Conservation (phyloP, 2,113 vertebrate genomes). For the Copsychus sechellarum region DNA sequence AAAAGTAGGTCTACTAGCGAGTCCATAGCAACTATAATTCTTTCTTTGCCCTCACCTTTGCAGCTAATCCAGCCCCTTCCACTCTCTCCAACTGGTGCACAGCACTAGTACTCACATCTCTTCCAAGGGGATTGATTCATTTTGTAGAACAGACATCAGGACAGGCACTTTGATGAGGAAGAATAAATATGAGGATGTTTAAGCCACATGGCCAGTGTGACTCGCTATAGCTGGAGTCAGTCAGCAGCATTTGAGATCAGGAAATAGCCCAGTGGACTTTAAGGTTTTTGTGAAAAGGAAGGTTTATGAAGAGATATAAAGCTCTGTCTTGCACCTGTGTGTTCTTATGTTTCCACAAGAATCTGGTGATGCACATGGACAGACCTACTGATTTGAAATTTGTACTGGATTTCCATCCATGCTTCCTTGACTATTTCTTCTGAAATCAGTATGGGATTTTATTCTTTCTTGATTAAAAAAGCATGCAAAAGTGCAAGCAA, state of each 20-base stretch:
- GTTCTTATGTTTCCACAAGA: not conserved
- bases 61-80: not conserved
- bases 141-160: not conserved
- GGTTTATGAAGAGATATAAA: not conserved
- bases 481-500: fast-evolving
- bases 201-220: not conserved
- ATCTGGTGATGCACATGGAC: not conserved
- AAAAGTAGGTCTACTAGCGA: not conserved
- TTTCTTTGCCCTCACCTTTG: not conserved
- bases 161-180: not conserved
- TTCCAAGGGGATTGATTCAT: not conserved
- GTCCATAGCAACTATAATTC: not conserved
- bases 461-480: not conserved
- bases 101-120: not conserved
- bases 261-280: not conserved
- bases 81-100: fast-evolving
- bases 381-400: not conserved
- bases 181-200: not conserved
- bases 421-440: not conserved
- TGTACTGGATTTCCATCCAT: not conserved
- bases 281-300: not conserved
- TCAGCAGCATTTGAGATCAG: not conserved
- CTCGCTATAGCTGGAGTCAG: not conserved
- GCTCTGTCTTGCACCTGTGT: not conserved
- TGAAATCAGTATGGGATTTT: not conserved